A percentile compares a stretch with the other conserved stretches of the same genome.
Conservation (phyloP, 2,797 vertebrate genomes). For the Malurus leucopterus region DNA sequence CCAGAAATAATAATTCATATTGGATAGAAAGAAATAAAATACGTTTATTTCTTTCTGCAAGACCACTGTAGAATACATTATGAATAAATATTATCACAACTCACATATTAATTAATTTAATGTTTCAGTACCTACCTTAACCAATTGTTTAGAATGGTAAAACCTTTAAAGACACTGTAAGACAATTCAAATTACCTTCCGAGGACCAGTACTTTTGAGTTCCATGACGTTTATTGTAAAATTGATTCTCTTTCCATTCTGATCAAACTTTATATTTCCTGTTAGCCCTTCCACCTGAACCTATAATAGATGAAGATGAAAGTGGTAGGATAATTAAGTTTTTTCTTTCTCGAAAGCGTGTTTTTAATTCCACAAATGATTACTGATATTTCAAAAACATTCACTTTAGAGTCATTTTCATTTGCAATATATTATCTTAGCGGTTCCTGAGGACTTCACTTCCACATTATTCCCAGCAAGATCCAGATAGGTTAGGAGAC, state of each 20-base stretch:
- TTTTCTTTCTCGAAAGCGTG: background rate
- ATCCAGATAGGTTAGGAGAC: background rate
- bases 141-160: background rate
- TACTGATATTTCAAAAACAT: background rate
- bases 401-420: background rate
- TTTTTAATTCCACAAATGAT: background rate
- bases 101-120: background rate
- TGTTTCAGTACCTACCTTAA: conserved; percentile 13
- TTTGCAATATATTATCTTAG: background rate
- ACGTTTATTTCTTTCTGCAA: background rate
- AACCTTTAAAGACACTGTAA: conserved; percentile 1
- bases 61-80: background rate
- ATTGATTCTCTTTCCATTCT: conserved; percentile 95
- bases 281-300: conserved; percentile 95
- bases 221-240: conserved; percentile 98
- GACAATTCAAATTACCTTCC: conserved; percentile 83
- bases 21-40: background rate
- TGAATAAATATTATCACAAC: background rate
- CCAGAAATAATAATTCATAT: background rate
- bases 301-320: conserved; percentile 67
- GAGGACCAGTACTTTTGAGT: conserved; percentile 92
- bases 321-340: background rate
- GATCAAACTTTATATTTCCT: conserved; percentile 98
- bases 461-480: background rate
- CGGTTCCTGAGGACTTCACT: background rate